phyloP scores from a whole-genome alignment of 53 echinoderm and acorn worm species.

The Pentamera pediparva region DNA sequence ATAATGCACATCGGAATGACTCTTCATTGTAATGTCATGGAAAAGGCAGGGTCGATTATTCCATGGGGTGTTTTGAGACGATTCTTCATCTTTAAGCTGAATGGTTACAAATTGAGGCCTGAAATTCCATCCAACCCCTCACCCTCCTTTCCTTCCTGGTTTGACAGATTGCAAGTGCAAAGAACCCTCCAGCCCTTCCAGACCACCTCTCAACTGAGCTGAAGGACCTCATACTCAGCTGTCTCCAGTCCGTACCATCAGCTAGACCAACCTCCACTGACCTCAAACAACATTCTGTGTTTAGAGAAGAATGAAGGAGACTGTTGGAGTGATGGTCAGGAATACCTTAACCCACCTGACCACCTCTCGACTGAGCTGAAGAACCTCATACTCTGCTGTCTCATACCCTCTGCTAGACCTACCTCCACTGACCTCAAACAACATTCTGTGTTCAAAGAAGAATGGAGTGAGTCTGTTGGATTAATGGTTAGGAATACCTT shows the following conservation, averaged over 20 bases:
- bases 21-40: no score
- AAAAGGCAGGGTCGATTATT: no score
- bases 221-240: constrained; percentile 65
- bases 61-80: no score
- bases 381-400: constrained; percentile 68
- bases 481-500: no score
- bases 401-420: constrained; percentile 60
- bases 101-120: no score
- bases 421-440: constrained; percentile 57
- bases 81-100: no score
- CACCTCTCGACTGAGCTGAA: constrained; percentile 52
- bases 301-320: constrained; percentile 35
- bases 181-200: constrained; percentile 83
- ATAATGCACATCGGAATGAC: no score
- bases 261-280: constrained; percentile 56
- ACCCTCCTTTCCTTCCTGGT: no score
- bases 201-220: constrained; percentile 61
- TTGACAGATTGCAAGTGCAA: constrained; percentile 80
- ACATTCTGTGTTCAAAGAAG: constrained; percentile 68
- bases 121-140: no score
- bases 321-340: not conserved
- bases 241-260: constrained; percentile 63
- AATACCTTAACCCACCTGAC: no score
- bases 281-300: constrained; percentile 77
- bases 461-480: no score